A percentile compares a stretch with the other conserved stretches of the same genome.
phyloP scores from a whole-genome alignment of 2,888 invertebrate species.

The Plagodis dolabraria region DNA sequence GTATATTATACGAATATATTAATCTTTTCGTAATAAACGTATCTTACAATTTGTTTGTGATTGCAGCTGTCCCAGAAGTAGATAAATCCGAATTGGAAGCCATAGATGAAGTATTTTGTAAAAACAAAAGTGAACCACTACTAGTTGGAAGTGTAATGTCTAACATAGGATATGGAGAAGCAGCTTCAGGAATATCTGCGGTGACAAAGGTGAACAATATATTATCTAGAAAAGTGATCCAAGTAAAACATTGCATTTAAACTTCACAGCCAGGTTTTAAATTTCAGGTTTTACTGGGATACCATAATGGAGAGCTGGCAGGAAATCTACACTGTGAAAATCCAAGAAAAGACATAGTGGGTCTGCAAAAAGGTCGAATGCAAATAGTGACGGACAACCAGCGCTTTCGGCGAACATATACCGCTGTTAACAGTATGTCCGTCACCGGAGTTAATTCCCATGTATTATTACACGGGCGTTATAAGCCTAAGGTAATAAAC shows the following conservation, averaged over 20 bases:
- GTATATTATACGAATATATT: too few relatives aligned
- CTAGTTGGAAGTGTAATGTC: conserved; percentile 76
- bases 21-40: neutral
- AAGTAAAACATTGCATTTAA: neutral
- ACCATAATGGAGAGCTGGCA: conserved; percentile 87
- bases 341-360: conserved; percentile 78
- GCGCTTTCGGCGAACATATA: conserved; percentile 79
- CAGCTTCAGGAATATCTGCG: conserved; percentile 76
- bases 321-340: conserved; percentile 88
- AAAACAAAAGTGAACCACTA: conserved; percentile 80
- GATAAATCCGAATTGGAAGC: conserved; percentile 87
- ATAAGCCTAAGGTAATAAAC: conserved; percentile 54
- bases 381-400: conserved; percentile 84
- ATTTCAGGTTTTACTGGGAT: conserved; percentile 77
- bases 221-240: neutral
- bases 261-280: neutral
- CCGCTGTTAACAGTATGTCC: conserved; percentile 60
- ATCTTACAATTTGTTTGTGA: neutral
- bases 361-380: conserved; percentile 78
- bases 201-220: conserved; percentile 79
- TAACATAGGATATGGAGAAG: conserved; percentile 63
- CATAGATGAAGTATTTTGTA: conserved; percentile 83
- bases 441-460: conserved; percentile 60
- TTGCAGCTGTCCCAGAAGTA: conserved; percentile 72
- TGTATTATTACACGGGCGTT: conserved; percentile 52